Base-by-base conservation (phyloP, 2,888 invertebrate species). In the Fragum sueziense region DNA sequence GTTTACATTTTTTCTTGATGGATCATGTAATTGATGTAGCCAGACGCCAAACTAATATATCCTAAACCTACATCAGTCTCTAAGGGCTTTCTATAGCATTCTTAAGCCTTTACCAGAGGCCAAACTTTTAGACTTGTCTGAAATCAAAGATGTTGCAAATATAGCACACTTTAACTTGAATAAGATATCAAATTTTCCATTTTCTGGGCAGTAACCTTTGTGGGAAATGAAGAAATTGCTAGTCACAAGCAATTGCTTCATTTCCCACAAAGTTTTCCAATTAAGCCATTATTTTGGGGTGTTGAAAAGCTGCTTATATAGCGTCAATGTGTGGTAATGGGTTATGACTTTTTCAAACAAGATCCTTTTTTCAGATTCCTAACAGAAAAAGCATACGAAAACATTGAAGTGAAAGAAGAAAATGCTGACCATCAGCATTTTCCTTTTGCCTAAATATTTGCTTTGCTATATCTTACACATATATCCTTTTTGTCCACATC, bases 1-100 rank as follows among this genome's bases (percentile, higher is more conserved):
- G 25, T 65, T 41, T 65, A 37, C 65, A 41, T 65, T 37, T 65
- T 41, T 41, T 41, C 37, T 41, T n/a, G 65, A 41, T 65, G 65
- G 65, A 65, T 65, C 65, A 41, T 34, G 34, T 65, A 65, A 25
- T 25, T 41, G 41, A n/a, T 22, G 41, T 65, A 41, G 41, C 65
- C 27, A 65, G 41, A 25, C 27, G 22, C 27, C 47, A 47, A 3
- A 47, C 47, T n/a, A n/a, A n/a, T 37, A 37, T 37, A 37, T 37
- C 37, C 37, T 37, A 9, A 37, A 37, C 37, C 37, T 37, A n/a
- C n/a, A n/a, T n/a, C n/a, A 37, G 37, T 37, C 37, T 37, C 14
- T 37, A 9, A 14, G 37, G 14, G 9, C 14, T 4, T 25, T 2
- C 33, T 61, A 29, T 29, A 57, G 14, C 25, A 3, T n/a, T 22